Evolutionary conservation across 2,888 invertebrate genomes (phyloP).

Genomic region (Ischnura elegans): DNA sequence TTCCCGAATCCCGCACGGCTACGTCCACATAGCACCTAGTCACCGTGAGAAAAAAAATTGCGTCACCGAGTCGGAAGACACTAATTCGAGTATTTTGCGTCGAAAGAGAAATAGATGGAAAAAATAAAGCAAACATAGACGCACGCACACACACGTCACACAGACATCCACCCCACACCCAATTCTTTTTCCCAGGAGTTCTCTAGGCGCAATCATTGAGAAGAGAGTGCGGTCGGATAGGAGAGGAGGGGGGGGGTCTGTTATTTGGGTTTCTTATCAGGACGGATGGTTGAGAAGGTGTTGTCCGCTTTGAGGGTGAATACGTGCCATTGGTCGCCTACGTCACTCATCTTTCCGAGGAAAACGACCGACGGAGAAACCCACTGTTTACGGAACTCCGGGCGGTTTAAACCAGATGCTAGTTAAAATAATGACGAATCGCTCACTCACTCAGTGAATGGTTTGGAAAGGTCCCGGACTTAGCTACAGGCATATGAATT

Average conservation of each 20-base stretch:
- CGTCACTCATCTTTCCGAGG: neutral
- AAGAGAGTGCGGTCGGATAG: too few relatives aligned
- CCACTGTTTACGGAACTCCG: neutral
- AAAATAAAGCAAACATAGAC: neutral
- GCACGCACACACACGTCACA: neutral
- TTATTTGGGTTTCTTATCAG: slow-evolving; percentile 29
- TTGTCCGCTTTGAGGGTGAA: neutral
- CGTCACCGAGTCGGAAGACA: neutral
- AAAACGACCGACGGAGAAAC: neutral
- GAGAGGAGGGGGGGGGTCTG: neutral
- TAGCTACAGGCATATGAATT: too few relatives aligned
- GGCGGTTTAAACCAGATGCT: neutral
- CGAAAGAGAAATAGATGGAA: neutral
- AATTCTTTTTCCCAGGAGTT: neutral
- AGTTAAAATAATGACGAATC: too few relatives aligned
- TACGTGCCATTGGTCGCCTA: neutral
- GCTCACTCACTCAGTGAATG: too few relatives aligned
- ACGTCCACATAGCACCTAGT: neutral
- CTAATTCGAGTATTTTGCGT: neutral
- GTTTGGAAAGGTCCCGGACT: too few relatives aligned
- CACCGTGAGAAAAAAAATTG: neutral
- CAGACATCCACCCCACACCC: neutral
- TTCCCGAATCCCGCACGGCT: neutral
- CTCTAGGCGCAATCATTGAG: neutral
- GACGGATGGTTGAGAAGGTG: neutral